phyloP scores from a whole-genome alignment of 2,888 invertebrate species.

The Elegia similella region DNA sequence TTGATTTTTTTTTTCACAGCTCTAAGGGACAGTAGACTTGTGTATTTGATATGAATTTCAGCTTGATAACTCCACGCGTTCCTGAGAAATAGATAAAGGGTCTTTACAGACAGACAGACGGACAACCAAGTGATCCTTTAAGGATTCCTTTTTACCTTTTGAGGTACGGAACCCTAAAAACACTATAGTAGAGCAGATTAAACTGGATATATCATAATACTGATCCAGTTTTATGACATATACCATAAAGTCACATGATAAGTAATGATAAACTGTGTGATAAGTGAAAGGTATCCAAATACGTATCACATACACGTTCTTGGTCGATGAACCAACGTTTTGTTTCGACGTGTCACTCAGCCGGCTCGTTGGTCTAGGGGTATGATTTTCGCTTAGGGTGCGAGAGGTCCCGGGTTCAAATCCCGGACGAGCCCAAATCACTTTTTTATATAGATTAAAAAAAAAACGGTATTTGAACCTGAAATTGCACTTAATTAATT shows the following conservation, averaged over 20 bases:
- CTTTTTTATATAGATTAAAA: not conserved
- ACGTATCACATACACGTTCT: not conserved
- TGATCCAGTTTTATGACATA: not conserved
- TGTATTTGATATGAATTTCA: too few relatives aligned
- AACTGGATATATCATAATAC: not conserved
- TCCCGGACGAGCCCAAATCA: conserved; percentile 76
- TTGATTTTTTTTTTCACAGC: too few relatives aligned
- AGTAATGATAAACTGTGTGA: not conserved
- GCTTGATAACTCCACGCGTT: too few relatives aligned
- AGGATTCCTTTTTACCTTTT: too few relatives aligned
- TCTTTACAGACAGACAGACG: too few relatives aligned
- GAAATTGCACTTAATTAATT: too few relatives aligned
- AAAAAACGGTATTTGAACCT: too few relatives aligned
- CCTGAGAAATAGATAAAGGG: too few relatives aligned
- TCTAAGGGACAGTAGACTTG: too few relatives aligned
- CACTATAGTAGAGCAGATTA: too few relatives aligned
- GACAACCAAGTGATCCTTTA: too few relatives aligned
- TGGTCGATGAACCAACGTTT: not conserved
- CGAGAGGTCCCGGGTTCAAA: conserved; percentile 82
- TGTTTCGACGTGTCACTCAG: not conserved
- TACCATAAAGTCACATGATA: not conserved
- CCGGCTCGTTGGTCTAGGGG: conserved; percentile 75
- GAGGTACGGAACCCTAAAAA: too few relatives aligned
- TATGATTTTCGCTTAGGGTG: conserved; percentile 81
- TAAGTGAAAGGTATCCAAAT: not conserved